These are phyloP conservation scores for Delphinapterus leucas DNA, from an alignment of 2,113 vertebrate species.

Conservation along the genomic window DNA sequence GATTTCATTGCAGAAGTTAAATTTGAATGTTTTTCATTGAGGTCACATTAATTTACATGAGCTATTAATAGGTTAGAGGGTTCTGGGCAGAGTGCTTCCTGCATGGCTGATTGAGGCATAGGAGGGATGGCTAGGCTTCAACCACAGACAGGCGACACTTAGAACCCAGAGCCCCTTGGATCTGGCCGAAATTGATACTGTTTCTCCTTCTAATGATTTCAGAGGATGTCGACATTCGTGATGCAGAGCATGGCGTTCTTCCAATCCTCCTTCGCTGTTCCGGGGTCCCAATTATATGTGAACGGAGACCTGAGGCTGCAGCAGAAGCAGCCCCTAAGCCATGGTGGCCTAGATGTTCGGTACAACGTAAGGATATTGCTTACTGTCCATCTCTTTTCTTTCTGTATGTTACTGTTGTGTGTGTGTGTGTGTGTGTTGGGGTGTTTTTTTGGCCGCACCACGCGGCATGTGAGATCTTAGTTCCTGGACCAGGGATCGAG, in stretches of 20 bases:
- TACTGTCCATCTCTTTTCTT: accelerated
- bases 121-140: too few species aligned
- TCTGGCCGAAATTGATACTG: not conserved
- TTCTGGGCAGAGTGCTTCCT: not conserved
- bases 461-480: too few species aligned
- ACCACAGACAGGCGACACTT: not conserved
- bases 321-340: constrained; percentile 89
- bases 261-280: constrained; percentile 89
- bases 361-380: constrained; percentile 89
- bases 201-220: constrained; percentile 52
- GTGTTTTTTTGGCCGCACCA: too few species aligned
- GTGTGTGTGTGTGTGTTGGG: too few species aligned
- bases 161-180: not conserved
- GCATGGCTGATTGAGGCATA: not conserved
- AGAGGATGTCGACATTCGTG: constrained; percentile 94
- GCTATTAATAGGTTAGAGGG: not conserved
- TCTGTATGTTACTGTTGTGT: not conserved
- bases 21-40: not conserved
- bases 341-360: constrained; percentile 86
- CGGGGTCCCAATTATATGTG: constrained; percentile 88
- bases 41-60: not conserved
- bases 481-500: too few species aligned
- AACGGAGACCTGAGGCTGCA: constrained; percentile 92
- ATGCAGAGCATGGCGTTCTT: constrained; percentile 96
- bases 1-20: not conserved